Evolutionary conservation across 92 coral and sea anemone species (phyloP), one percentile per base, ranked within the genome.

Genomic region (Isaurus tuberculatus): DNA sequence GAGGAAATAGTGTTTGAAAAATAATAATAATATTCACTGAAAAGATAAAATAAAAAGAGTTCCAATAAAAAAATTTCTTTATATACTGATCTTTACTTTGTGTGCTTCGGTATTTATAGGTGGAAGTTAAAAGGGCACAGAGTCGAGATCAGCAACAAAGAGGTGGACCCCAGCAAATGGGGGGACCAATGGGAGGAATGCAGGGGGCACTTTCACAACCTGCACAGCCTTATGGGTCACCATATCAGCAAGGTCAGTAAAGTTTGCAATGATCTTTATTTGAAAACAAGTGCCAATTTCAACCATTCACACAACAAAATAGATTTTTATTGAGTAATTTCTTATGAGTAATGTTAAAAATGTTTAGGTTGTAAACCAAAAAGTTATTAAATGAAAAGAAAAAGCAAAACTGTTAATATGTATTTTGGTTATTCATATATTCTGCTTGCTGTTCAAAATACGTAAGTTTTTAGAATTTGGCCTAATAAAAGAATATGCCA

Each of bases 151-250:
- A 77, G n/a, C 82, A 77, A 19, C 80, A 74, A 19, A 25, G 82
- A 9, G 69, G 58, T 72, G 58, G 69, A 9, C 51, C 51, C 20
- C 82, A 58, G 29, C 33, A 53, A 8, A 77, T 77, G 82, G 82
- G 82, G 11, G 82, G 82, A 23, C 82, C 70, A 57, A 77, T 77
- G 82, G 82, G 80, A 0, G 80, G 82, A 8, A 77, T 77, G 82
- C 82, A 57, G 20, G 82, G 82, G 22, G 82, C 82, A 28, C 53
- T 77, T 1, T 77, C 82, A 15, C 82, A 77, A 77, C 82, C 82
- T 34, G 70, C 82, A 10, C 69, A 37, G 25, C 69, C 82, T 23
- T 77, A 77, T 58, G 80, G 65, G 0, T 3, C 43, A 49, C 82
- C 67, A 25, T 77, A 77, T 26, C 82, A 77, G 64, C 82, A 77